These are phyloP conservation scores for Drosophila orosa DNA, from an alignment of 1,140 invertebrate genomes.

Conservation along the genomic window DNA sequence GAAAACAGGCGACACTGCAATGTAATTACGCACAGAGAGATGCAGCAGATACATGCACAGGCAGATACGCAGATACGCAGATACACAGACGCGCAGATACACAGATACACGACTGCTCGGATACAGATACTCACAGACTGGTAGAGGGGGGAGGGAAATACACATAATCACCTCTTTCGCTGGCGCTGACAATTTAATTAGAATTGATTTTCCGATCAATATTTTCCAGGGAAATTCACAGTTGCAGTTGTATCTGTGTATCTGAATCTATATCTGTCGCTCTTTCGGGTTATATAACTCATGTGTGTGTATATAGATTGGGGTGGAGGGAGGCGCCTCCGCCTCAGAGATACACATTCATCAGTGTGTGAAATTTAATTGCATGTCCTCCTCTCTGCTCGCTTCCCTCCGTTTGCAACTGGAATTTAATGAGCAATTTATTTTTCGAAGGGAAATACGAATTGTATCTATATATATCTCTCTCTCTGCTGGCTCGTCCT, in stretches of 20 bases:
- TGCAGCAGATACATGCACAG: slow-evolving; percentile 9
- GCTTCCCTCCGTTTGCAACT: slow-evolving; percentile 9
- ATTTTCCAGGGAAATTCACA: slow-evolving; percentile 80
- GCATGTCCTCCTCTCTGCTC: slow-evolving; percentile 18
- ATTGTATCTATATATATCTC: neutral
- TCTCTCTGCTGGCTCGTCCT: neutral
- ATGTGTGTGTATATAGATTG: slow-evolving; percentile 7
- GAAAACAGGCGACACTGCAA: slow-evolving; percentile 42
- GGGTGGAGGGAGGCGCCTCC: neutral
- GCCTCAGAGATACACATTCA: slow-evolving; percentile 25
- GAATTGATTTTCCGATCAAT: slow-evolving; percentile 83
- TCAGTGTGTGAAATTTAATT: slow-evolving; percentile 67
- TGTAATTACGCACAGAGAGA: slow-evolving; percentile 59
- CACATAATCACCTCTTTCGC: slow-evolving; percentile 67
- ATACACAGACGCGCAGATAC: slow-evolving; percentile 6
- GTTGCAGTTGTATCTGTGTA: slow-evolving; percentile 37
- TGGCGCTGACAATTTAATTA: slow-evolving; percentile 80
- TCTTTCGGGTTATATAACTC: slow-evolving; percentile 54
- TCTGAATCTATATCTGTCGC: slow-evolving; percentile 33
- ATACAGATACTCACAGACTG: slow-evolving; percentile 21
- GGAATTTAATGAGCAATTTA: slow-evolving; percentile 67
- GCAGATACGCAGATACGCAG: neutral
- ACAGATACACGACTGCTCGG: slow-evolving; percentile 1
- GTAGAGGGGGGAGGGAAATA: neutral
- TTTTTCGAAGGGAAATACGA: slow-evolving; percentile 15